These are phyloP conservation scores for Cephus runcator DNA, from an alignment of 2,888 invertebrate genomes.

Conservation along the genomic window DNA sequence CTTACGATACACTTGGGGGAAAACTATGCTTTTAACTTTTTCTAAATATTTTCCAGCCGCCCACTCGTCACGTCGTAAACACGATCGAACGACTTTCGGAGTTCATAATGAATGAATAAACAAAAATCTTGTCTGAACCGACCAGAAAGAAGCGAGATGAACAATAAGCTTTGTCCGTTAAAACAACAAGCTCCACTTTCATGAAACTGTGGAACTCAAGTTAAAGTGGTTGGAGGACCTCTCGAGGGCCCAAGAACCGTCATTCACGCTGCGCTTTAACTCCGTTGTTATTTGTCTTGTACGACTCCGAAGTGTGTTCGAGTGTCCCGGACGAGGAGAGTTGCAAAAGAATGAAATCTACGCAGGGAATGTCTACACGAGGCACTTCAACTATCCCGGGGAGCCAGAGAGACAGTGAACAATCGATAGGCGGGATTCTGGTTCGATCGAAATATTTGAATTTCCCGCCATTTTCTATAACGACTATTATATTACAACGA, in stretches of 20 bases:
- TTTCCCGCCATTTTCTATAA: not conserved
- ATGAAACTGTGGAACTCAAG: not conserved
- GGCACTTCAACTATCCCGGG: conserved; percentile 11
- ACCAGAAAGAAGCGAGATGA: not conserved
- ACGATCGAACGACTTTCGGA: not conserved
- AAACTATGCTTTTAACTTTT: not conserved
- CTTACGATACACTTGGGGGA: conserved; percentile 16
- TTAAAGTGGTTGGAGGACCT: not conserved
- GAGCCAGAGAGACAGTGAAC: conserved; percentile 30
- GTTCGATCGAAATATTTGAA: not conserved
- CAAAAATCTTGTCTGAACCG: not conserved
- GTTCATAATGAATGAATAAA: not conserved
- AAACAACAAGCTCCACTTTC: not conserved
- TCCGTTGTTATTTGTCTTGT: not conserved
- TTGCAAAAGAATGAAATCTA: not conserved
- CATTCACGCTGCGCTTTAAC: not conserved
- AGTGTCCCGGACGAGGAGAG: not conserved
- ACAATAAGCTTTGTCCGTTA: not conserved
- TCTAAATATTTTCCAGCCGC: not conserved
- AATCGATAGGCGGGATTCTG: not conserved
- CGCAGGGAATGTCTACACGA: not conserved
- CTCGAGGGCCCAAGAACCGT: not conserved
- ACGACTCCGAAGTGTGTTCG: not conserved
- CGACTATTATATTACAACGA: not conserved
- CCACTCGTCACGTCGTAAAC: not conserved